These are phyloP conservation scores for Eonycteris spelaea DNA, from an alignment of 2,113 vertebrate genomes.

Conservation along the genomic window DNA sequence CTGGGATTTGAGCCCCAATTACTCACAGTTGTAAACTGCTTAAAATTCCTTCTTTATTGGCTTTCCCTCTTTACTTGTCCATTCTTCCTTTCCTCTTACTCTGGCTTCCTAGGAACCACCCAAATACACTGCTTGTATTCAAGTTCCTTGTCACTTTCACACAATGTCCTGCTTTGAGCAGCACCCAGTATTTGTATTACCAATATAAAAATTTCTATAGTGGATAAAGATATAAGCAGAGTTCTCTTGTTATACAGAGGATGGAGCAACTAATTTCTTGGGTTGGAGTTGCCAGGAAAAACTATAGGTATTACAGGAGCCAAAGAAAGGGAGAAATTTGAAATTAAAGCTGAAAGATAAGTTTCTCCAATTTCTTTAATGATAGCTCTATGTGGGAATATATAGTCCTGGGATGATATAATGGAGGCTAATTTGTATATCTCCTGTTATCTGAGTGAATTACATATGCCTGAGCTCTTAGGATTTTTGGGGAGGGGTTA, in stretches of 20 bases:
- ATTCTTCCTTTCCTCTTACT: neutral
- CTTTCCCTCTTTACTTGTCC: neutral
- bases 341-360: neutral
- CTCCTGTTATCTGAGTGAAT: neutral
- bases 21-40: neutral
- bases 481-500: neutral
- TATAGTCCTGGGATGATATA: neutral
- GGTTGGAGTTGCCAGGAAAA: neutral
- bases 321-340: neutral
- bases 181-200: neutral
- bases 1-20: neutral
- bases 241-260: neutral
- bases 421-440: neutral
- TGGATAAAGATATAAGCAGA: neutral
- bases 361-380: neutral
- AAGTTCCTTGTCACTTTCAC: neutral
- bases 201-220: neutral
- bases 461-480: neutral
- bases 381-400: neutral
- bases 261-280: neutral
- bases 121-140: neutral
- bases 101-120: neutral
- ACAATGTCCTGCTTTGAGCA: neutral
- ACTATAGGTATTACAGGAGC: neutral
- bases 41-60: neutral